A percentile compares a stretch with the other conserved stretches of the same genome.
Evolutionary conservation across 1,140 invertebrate species (phyloP).

Genomic region (Drosophila leontia): DNA sequence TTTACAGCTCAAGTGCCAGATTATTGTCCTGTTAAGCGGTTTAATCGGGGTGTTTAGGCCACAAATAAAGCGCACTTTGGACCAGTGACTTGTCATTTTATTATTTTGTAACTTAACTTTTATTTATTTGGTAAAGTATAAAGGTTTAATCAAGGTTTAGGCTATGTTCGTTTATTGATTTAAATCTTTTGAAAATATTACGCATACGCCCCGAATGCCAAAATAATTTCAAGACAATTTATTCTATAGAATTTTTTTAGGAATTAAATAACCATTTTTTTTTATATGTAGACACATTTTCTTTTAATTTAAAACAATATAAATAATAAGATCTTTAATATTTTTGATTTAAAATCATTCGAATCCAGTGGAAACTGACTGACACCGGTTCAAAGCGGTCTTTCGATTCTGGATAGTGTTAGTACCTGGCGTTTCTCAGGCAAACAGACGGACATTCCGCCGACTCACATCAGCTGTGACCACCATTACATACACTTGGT

Average conservation of each 20-base stretch:
- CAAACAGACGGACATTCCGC: conserved; percentile 29
- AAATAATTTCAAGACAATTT: not conserved
- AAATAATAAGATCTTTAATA: no score
- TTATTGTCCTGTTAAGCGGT: not conserved
- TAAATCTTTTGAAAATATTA: not conserved
- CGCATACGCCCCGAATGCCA: not conserved
- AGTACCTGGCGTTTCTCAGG: conserved; percentile 8
- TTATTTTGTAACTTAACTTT: not conserved
- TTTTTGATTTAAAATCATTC: not conserved
- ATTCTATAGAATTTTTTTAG: not conserved
- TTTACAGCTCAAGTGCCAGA: no score
- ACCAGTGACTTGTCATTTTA: not conserved
- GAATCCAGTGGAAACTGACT: conserved; percentile 45
- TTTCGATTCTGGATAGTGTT: conserved; percentile 18
- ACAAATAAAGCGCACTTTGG: not conserved
- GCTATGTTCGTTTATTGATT: not conserved
- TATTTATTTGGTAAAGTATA: not conserved
- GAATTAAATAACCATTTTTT: no score
- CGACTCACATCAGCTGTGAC: conserved; percentile 45
- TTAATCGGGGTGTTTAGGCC: not conserved
- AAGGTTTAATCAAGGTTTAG: not conserved
- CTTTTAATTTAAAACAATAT: not conserved
- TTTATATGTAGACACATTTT: not conserved
- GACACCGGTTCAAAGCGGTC: conserved; percentile 49
- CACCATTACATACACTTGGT: conserved; percentile 23